Base-by-base conservation (phyloP, 2,797 vertebrate genomes). In the Artibeus jamaicensis region DNA sequence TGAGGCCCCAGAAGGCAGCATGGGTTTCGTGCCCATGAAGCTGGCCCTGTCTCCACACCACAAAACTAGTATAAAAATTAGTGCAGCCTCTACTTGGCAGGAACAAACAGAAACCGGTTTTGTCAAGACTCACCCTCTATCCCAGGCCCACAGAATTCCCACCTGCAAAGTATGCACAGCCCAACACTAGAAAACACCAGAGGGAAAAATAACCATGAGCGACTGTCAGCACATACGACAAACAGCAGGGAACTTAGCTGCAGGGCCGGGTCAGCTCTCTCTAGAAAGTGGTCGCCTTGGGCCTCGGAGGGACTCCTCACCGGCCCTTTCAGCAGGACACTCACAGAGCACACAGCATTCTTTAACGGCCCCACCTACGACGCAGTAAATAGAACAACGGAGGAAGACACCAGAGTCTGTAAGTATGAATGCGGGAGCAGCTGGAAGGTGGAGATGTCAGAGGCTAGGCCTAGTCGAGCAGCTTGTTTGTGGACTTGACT, bases 361-460 rank as follows among this genome's bases (percentile, higher is more conserved):
- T 65, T 32, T 32, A 44, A 50, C 18, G 42, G 37, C 55, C 73
- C 91, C 34, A 3, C 10, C 16, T 37, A 0, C 55, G 50, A 29
- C 2, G 5, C 2, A 39, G 53, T 34, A 53, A 42, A 44, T 2
- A 48, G 62, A 37, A 14, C 3, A 18, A 67, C 6, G 53, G 53
- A 88, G 68, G 53, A 42, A 29, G 9, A 2, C 14, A 29, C 26
- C 14, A 42, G 15, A 59, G 14, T 8, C 3, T 34, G 6, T 21
- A n/a, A 37, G 24, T 8, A 6, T 3, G 59, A 74, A 15, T 2
- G 6, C 0, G 0, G 48, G 1, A 12, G 19, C 18, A 24, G 21
- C 19, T 24, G 24, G 22, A 7, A 70, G 9, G 22, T 9, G 71
- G 44, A 19, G 7, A 55, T 65, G 78, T 85, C 87, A 92, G 89